Percentiles rank a stretch among this genome's conserved stretches.
These are phyloP conservation scores for Argopecten irradians DNA, from an alignment of 1,140 invertebrate genomes.

Conservation along the genomic window DNA sequence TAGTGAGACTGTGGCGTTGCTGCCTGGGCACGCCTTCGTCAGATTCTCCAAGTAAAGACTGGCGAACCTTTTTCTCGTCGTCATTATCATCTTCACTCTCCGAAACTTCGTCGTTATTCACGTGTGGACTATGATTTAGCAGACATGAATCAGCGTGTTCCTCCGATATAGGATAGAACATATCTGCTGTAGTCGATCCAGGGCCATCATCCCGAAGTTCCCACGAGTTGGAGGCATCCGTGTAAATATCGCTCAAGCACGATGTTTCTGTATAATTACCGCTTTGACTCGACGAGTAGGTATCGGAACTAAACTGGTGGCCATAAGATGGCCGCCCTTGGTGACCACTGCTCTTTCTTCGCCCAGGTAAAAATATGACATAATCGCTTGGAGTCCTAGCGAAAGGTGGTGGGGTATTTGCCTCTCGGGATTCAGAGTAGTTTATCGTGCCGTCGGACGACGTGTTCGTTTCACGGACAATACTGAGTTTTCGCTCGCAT, in stretches of 20 bases:
- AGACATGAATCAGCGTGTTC: neutral
- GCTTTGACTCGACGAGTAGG: constrained; percentile 28
- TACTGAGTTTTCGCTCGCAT: constrained; percentile 58
- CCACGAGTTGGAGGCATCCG: neutral
- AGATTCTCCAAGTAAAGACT: constrained; percentile 37
- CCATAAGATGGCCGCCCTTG: constrained; percentile 31
- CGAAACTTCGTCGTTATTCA: neutral
- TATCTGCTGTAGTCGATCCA: neutral
- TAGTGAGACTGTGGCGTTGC: neutral
- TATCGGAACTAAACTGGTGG: constrained; percentile 50
- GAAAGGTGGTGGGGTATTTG: constrained; percentile 27
- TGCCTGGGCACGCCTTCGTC: neutral
- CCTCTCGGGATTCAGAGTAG: neutral
- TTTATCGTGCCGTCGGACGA: constrained; percentile 37
- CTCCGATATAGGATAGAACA: neutral
- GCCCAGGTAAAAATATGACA: constrained; percentile 52
- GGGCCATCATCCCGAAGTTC: neutral
- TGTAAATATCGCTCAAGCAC: constrained; percentile 49
- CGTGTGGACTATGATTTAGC: neutral
- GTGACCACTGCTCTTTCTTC: neutral
- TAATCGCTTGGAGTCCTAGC: constrained; percentile 57
- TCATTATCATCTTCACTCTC: constrained; percentile 28
- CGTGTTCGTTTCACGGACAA: constrained; percentile 55
- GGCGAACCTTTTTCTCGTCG: constrained; percentile 33
- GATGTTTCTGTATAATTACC: constrained; percentile 56